A percentile compares a stretch with the other conserved stretches of the same genome.
These are phyloP conservation scores for Bradypus variegatus DNA, from an alignment of 2,797 vertebrate species.

Conservation along the genomic window DNA sequence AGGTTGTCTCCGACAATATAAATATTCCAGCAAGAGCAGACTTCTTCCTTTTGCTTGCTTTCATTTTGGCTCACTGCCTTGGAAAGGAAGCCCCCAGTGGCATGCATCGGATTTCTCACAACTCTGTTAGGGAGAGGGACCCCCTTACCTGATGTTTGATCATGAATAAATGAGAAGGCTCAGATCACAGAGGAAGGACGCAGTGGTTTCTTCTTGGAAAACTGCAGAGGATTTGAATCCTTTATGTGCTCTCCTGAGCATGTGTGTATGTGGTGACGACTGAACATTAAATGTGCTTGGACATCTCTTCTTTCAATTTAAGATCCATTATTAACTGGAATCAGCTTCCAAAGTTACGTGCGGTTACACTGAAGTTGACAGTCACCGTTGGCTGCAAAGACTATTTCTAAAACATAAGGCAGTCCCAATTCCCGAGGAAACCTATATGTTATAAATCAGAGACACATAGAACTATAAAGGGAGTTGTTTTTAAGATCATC, in stretches of 20 bases:
- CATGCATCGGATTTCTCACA: background rate
- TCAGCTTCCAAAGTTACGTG: background rate
- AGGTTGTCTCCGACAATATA: background rate
- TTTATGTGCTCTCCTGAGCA: background rate
- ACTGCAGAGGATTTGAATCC: background rate
- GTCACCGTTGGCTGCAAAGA: background rate
- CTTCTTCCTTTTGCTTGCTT: background rate
- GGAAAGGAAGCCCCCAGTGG: background rate
- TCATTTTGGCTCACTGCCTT: background rate
- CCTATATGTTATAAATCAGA: accelerated
- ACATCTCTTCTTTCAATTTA: background rate
- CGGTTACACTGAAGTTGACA: background rate
- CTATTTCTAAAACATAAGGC: background rate
- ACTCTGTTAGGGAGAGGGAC: background rate
- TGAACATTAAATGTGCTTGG: background rate
- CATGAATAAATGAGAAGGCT: conserved; percentile 45
- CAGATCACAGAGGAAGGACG: background rate
- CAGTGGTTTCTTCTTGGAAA: background rate
- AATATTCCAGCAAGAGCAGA: background rate
- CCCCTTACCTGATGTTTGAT: background rate
- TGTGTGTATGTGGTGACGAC: too few relatives aligned
- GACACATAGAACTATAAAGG: accelerated
- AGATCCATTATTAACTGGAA: background rate
- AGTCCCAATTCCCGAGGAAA: background rate
- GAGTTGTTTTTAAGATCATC: too few relatives aligned